Conservation (phyloP, 2,113 vertebrate species). For the Centropus bengalensis region DNA sequence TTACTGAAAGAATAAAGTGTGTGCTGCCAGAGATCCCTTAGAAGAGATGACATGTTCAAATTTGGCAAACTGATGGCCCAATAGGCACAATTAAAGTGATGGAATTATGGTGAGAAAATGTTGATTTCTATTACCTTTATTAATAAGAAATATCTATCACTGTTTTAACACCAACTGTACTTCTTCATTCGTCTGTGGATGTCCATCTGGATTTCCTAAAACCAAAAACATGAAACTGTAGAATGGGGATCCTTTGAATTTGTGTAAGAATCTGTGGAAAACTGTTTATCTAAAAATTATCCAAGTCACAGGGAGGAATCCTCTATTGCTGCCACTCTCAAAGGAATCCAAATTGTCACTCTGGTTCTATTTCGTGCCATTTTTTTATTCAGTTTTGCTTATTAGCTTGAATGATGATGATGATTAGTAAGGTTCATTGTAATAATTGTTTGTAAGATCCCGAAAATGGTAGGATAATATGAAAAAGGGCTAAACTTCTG, state of each 20-base stretch:
- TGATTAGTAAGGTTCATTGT: neutral
- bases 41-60: neutral
- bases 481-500: neutral
- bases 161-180: neutral
- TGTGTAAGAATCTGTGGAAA: neutral
- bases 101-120: neutral
- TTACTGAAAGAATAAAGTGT: neutral
- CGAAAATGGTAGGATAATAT: neutral
- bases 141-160: neutral
- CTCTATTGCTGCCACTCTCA: neutral
- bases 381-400: neutral
- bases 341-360: neutral
- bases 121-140: neutral
- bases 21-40: neutral
- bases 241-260: neutral
- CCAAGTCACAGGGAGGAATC: neutral
- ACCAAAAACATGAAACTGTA: neutral
- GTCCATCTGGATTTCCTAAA: neutral
- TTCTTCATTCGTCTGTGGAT: neutral
- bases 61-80: neutral
- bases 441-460: neutral
- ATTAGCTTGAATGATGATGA: neutral
- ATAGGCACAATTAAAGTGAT: neutral
- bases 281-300: neutral
- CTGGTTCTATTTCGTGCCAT: neutral